Base-by-base conservation (phyloP, 2,888 invertebrate genomes). In the Ophion ventricosus region DNA sequence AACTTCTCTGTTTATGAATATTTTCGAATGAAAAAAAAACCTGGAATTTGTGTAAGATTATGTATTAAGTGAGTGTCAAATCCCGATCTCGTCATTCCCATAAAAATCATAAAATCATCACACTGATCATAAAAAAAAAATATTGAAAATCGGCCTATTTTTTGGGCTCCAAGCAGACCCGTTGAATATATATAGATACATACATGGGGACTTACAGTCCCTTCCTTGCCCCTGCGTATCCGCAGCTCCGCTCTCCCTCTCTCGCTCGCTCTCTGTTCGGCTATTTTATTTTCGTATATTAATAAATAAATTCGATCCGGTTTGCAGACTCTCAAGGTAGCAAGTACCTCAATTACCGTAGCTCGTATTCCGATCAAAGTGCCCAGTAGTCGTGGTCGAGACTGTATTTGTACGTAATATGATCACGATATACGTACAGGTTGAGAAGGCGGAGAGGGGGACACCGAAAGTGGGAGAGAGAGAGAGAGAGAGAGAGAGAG, bases 341-440 rank as follows among this genome's bases (percentile, higher is more conserved):
- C 77, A 77, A 77, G 69, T 80, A 77, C 81, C 82, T 82, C 75
- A 79, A 84, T 84, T 82, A 84, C 77, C 29, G 81, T 29, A 25
- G 73, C 73, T 80, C 29, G 26, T 77, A 72, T 76, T 54, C 49
- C 26, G 66, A 84, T 84, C 64, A n/a, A 74, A 66, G 80, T 72
- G 49, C 23, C 70, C 49, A 23, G 69, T 70, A 70, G 69, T 64
- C 75, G 70, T 57, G 59, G 70, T 40, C n/a, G 40, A 61, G 59
- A 67, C 59, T 35, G 66, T 61, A 73, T 80, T 43, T 64, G 70
- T 56, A 40, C 57, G 59, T 67, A 72, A 72, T 69, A 81, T 67
- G 20, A 49, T 54, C 66, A 54, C 72, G 59, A 81, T 81, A 49
- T 70, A 35, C 35, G 40, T 54, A 35, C 40, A 23, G 61, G 20